Conservation (phyloP, 2,113 vertebrate species). For the Rhinopomastus cyanomelas region DNA sequence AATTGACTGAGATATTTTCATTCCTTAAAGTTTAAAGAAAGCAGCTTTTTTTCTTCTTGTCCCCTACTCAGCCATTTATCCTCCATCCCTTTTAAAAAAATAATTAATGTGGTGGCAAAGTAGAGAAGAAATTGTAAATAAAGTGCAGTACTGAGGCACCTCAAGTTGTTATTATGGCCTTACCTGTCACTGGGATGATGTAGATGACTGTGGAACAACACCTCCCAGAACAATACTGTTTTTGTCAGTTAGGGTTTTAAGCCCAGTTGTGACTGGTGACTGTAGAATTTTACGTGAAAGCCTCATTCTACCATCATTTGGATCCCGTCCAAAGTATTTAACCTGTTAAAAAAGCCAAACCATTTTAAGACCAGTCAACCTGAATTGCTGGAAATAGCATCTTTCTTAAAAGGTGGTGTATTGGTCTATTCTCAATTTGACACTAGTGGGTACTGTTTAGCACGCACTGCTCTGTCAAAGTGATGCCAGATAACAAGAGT, state of each 20-base stretch:
- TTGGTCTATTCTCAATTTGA: background rate
- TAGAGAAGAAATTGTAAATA: background rate
- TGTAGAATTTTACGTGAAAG: constrained; percentile 95
- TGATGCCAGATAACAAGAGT: background rate
- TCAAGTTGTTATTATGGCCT: background rate
- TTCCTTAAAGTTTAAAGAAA: background rate
- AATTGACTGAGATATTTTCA: background rate
- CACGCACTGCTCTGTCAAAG: background rate
- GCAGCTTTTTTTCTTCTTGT: background rate
- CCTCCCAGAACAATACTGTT: constrained; percentile 85
- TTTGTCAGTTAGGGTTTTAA: constrained; percentile 87
- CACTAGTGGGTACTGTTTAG: background rate
- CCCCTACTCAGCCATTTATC: accelerated
- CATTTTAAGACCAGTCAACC: background rate
- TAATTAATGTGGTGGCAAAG: background rate
- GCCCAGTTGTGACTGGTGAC: constrained; percentile 78
- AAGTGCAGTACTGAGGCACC: background rate
- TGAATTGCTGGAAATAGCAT: background rate
- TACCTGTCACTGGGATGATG: constrained; percentile 59
- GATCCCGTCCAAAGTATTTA: constrained; percentile 96
- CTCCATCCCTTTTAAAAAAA: background rate
- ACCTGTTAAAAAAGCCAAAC: constrained; percentile 78
- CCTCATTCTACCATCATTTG: constrained; percentile 95
- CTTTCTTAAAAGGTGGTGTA: background rate
- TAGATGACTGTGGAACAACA: constrained; percentile 57